Evolutionary conservation across 1,140 invertebrate genomes (phyloP).

Genomic region (Apocrypta bakeri): DNA sequence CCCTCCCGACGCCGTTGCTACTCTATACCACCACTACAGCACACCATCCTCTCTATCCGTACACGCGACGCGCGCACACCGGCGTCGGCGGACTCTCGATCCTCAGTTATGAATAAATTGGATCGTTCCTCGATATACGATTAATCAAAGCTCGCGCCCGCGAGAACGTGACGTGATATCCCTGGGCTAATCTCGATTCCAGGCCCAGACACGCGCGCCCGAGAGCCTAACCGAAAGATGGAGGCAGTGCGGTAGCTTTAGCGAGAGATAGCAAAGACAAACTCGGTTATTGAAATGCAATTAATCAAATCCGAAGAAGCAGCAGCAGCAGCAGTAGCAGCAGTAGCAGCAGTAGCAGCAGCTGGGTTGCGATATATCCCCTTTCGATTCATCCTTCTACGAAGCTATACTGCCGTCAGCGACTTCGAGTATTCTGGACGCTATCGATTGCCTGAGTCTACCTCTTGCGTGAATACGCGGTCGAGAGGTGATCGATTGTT

Average conservation of each 20-base stretch:
- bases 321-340: conserved; percentile 52
- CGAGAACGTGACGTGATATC: conserved; percentile 57
- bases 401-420: background rate
- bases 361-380: conserved; percentile 58
- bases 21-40: background rate
- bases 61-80: background rate
- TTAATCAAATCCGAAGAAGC: conserved; percentile 65
- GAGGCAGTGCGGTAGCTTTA: conserved; percentile 35
- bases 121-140: conserved; percentile 58
- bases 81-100: background rate
- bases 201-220: conserved; percentile 28
- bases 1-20: background rate
- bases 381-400: too few relatives aligned
- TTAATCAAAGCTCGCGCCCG: conserved; percentile 58
- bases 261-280: conserved; percentile 59
- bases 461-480: conserved; percentile 59
- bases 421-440: background rate
- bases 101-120: conserved; percentile 57
- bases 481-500: conserved; percentile 69
- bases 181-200: conserved; percentile 54
- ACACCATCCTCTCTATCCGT: too few relatives aligned
- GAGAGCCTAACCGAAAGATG: conserved; percentile 39
- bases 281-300: conserved; percentile 64
- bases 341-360: too few relatives aligned
- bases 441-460: conserved; percentile 58